These are phyloP conservation scores for Andinoacara biseriatus DNA, from an alignment of 2,113 vertebrate species.

Conservation along the genomic window DNA sequence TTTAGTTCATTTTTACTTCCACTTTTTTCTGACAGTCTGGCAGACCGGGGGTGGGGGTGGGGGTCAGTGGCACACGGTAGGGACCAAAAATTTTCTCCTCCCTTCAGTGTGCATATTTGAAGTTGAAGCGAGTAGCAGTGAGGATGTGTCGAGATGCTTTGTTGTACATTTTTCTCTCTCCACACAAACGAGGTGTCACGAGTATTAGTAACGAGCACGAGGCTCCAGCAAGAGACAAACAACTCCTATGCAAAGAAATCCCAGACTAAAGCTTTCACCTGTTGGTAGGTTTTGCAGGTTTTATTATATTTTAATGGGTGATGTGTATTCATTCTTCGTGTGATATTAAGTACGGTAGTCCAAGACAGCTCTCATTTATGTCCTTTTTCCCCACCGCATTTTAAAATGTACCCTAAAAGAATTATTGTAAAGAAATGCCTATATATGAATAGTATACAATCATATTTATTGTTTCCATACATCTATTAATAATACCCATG, in stretches of 20 bases:
- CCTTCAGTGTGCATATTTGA: constrained; percentile 16
- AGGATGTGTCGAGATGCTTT: constrained; percentile 21
- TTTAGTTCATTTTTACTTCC: neutral
- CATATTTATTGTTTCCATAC: constrained; percentile 75
- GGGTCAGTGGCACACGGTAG: neutral
- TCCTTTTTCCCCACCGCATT: constrained; percentile 45
- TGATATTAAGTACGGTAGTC: constrained; percentile 40
- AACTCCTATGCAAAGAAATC: constrained; percentile 75
- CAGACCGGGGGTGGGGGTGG: neutral
- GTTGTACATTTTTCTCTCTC: constrained; percentile 50
- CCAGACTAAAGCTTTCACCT: constrained; percentile 64
- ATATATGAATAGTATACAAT: constrained; percentile 70
- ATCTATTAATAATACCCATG: constrained; percentile 50
- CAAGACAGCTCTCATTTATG: constrained; percentile 21
- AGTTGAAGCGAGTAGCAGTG: constrained; percentile 41
- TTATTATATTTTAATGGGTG: constrained; percentile 36
- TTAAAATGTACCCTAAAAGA: constrained; percentile 63
- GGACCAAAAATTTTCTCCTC: constrained; percentile 45
- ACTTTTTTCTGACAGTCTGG: constrained; percentile 5
- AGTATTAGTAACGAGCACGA: constrained; percentile 54
- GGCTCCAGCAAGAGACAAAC: constrained; percentile 46
- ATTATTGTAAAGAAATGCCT: constrained; percentile 71
- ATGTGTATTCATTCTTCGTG: constrained; percentile 36
- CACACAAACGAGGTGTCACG: constrained; percentile 61
- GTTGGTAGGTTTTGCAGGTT: constrained; percentile 50